phyloP scores from a whole-genome alignment of 2,113 vertebrate genomes.

The Cygnus atratus region DNA sequence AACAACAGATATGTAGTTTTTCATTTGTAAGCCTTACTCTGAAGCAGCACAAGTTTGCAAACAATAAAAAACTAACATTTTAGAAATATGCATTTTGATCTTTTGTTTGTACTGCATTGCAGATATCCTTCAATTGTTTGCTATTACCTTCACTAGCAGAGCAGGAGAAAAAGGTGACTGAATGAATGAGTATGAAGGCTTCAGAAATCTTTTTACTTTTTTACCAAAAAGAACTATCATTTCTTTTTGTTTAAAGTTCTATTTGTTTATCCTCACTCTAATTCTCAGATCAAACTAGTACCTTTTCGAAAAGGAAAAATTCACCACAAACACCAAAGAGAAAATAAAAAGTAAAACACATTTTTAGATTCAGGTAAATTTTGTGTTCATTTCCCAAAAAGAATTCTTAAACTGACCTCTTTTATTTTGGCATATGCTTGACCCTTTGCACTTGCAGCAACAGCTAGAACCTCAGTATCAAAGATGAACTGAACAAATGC shows the following conservation, averaged over 20 bases:
- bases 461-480: conserved; percentile 78
- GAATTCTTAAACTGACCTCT: conserved; percentile 75
- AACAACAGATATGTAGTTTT: neutral
- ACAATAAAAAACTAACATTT: neutral
- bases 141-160: neutral
- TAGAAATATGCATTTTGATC: neutral
- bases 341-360: neutral
- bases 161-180: neutral
- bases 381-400: neutral
- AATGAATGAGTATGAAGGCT: neutral
- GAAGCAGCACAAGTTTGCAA: neutral
- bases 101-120: neutral
- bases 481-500: conserved; percentile 86
- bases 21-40: neutral
- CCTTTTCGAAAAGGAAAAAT: neutral
- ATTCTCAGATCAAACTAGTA: neutral
- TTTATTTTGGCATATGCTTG: conserved; percentile 78
- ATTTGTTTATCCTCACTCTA: neutral
- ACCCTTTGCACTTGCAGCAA: conserved; percentile 74
- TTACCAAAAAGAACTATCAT: neutral
- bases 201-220: neutral
- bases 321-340: neutral
- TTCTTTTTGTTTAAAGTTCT: neutral
- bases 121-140: neutral
- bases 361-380: neutral